phyloP scores from a whole-genome alignment of 2,888 invertebrate species.

The Anorthoa munda region DNA sequence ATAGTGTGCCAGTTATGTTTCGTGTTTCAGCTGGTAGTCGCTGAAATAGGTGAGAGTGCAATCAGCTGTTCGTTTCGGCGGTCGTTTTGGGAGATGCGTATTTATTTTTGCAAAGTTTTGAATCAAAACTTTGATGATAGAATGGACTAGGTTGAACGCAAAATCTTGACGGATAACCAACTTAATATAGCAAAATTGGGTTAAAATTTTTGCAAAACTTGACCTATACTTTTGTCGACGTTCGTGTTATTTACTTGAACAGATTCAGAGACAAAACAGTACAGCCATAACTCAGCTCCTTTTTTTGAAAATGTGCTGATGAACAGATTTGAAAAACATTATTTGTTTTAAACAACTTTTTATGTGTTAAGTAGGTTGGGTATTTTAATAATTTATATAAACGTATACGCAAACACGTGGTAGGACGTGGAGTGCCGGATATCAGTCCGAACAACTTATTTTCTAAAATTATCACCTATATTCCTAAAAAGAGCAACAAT shows the following conservation, averaged over 20 bases:
- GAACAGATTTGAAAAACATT: too few species aligned
- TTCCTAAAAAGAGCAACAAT: neutral
- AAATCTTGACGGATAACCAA: too few species aligned
- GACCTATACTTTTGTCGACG: neutral
- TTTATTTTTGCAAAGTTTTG: neutral
- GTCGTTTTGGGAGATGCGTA: neutral
- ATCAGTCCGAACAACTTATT: too few species aligned
- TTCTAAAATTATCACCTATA: neutral
- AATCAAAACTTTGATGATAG: neutral
- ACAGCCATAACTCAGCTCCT: too few species aligned
- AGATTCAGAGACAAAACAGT: neutral
- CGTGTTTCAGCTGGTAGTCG: constrained; percentile 7
- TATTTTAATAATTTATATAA: too few species aligned
- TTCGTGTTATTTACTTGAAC: neutral
- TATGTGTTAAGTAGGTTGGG: too few species aligned
- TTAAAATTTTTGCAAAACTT: neutral
- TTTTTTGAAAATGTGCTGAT: neutral
- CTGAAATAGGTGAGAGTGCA: constrained; percentile 33
- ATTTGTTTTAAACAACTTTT: too few species aligned
- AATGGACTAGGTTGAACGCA: neutral
- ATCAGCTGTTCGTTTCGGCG: constrained; percentile 29
- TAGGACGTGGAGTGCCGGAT: too few species aligned
- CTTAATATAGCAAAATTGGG: too few species aligned
- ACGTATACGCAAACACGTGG: too few species aligned
- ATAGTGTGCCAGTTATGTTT: constrained; percentile 38